phyloP scores from a whole-genome alignment of 2,797 vertebrate genomes.

The Tamandua tetradactyla region DNA sequence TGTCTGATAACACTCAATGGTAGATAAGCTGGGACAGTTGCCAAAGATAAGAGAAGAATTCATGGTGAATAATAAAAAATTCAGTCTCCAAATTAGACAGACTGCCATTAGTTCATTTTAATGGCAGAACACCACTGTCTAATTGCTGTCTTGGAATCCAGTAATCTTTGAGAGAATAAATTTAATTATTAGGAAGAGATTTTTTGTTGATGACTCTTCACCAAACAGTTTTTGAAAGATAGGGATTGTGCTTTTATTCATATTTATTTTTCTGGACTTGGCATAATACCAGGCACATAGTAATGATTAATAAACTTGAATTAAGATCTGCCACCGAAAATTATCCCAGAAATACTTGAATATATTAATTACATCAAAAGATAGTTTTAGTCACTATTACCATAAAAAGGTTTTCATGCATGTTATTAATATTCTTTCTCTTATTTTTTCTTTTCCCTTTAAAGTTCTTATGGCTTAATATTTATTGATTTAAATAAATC shows the following conservation, averaged over 20 bases:
- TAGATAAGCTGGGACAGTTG: background rate
- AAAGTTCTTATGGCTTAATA: constrained; percentile 54
- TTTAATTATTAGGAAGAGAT: constrained; percentile 27
- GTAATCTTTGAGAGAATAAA: constrained; percentile 18
- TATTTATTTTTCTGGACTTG: constrained; percentile 21
- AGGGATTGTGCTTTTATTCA: background rate
- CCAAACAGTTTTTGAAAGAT: background rate
- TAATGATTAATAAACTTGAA: constrained; percentile 25
- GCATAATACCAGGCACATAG: background rate
- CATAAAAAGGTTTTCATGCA: background rate
- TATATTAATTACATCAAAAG: background rate
- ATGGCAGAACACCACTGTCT: background rate
- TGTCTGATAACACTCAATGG: background rate
- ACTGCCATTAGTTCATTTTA: background rate
- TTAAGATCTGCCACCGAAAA: constrained; percentile 16
- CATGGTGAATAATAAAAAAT: constrained; percentile 10
- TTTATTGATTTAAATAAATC: constrained; percentile 41
- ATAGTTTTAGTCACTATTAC: constrained; percentile 41
- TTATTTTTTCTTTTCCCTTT: background rate
- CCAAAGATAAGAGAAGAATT: constrained; percentile 7
- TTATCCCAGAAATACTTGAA: background rate
- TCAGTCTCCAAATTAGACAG: background rate
- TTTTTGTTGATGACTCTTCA: background rate
- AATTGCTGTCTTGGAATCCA: constrained; percentile 6
- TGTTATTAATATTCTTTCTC: constrained; percentile 20